Conservation (phyloP, 2,797 vertebrate genomes). For the Channa striata region DNA sequence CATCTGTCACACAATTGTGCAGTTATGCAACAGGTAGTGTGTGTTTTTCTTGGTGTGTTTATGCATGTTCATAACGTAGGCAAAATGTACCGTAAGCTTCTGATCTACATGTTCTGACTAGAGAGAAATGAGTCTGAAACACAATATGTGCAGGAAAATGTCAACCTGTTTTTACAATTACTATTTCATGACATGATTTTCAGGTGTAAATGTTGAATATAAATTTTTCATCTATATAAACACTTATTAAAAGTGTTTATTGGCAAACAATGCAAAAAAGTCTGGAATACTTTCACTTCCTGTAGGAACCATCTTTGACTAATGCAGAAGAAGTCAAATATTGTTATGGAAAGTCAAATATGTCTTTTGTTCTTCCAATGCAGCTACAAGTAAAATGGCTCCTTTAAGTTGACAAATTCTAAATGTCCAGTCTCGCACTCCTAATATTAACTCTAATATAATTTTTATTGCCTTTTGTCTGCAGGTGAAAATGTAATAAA, state of each 20-base stretch:
- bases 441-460: slow-evolving; percentile 12
- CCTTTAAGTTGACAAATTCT: not conserved
- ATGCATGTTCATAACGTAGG: slow-evolving; percentile 5
- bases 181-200: too few species aligned
- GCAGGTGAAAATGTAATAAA: slow-evolving; percentile 27
- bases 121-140: slow-evolving; percentile 21
- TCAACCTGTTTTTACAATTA: not conserved
- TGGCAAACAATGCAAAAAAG: not conserved
- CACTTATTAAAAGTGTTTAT: not conserved
- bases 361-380: slow-evolving; percentile 8
- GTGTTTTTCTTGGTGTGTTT: slow-evolving; percentile 8
- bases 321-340: not conserved
- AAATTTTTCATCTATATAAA: not conserved
- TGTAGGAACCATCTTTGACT: too few species aligned
- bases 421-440: not conserved
- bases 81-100: slow-evolving; percentile 29
- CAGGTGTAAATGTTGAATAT: too few species aligned
- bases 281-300: not conserved
- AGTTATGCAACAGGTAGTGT: slow-evolving; percentile 31
- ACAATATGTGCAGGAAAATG: not conserved
- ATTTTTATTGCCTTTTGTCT: slow-evolving; percentile 29
- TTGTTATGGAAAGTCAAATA: not conserved
- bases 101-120: slow-evolving; percentile 40
- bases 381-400: not conserved
- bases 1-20: slow-evolving; percentile 26